Conservation (phyloP, 2,797 vertebrate species). For the Melanogrammus aeglefinus region DNA sequence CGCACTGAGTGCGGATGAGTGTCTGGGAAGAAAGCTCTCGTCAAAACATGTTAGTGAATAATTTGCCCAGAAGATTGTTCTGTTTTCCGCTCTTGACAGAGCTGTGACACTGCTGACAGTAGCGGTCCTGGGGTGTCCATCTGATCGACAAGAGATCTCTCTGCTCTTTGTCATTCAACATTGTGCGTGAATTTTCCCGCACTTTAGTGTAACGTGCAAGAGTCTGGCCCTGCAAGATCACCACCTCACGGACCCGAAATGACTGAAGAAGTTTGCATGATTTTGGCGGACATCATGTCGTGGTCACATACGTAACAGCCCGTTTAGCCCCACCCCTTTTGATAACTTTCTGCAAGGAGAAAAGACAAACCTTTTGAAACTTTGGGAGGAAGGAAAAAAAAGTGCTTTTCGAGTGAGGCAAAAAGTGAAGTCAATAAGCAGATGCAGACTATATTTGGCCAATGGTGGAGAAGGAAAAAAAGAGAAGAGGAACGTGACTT, state of each 20-base stretch:
- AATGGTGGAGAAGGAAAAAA: conserved; percentile 29
- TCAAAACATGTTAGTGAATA: background rate
- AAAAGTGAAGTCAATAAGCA: conserved; percentile 36
- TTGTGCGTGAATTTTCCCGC: background rate
- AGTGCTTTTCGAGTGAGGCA: conserved; percentile 54
- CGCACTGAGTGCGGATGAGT: background rate
- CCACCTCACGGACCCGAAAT: conserved; percentile 20
- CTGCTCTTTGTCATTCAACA: background rate
- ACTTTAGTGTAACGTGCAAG: background rate
- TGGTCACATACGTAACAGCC: conserved; percentile 32
- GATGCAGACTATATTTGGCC: conserved; percentile 47
- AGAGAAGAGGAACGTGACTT: conserved; percentile 23
- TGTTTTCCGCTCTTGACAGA: background rate
- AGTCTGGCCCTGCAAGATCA: background rate
- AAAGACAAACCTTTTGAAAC: conserved; percentile 18
- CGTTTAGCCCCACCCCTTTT: conserved; percentile 38
- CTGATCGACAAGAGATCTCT: background rate
- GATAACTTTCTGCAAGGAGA: conserved; percentile 27
- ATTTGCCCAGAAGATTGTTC: background rate
- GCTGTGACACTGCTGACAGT: background rate
- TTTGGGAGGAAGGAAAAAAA: conserved; percentile 32
- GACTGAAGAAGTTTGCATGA: conserved; percentile 23
- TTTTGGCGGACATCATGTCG: conserved; percentile 25
- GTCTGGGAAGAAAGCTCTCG: background rate
- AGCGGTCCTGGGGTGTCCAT: background rate